These are phyloP conservation scores for Ernsta delagoae DNA, from an alignment of 2,888 invertebrate species.

Conservation along the genomic window DNA sequence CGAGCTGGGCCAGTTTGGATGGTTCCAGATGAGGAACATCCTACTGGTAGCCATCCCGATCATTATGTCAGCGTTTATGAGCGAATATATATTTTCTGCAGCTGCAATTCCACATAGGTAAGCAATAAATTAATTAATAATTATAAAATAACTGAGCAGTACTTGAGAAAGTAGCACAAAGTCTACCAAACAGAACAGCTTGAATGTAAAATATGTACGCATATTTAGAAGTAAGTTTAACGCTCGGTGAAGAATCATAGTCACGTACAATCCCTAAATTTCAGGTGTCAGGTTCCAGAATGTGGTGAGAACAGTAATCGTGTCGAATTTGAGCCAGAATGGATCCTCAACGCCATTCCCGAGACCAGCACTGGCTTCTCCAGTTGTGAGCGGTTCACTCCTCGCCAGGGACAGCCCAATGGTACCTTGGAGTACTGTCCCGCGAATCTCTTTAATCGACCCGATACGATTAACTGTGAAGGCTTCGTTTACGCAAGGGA, in stretches of 20 bases:
- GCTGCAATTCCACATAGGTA: conserved; percentile 89
- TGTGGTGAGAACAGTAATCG: conserved; percentile 70
- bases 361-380: conserved; percentile 56
- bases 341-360: conserved; percentile 77
- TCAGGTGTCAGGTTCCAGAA: conserved; percentile 80
- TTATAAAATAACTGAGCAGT: no score
- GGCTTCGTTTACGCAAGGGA: conserved; percentile 63
- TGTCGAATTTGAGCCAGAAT: conserved; percentile 61
- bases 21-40: conserved; percentile 85
- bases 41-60: conserved; percentile 84
- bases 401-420: conserved; percentile 47
- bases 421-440: conserved; percentile 61
- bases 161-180: background rate
- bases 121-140: no score
- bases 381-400: conserved; percentile 73
- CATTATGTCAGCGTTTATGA: conserved; percentile 85
- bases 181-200: background rate
- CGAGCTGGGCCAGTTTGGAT: conserved; percentile 87
- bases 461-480: conserved; percentile 51
- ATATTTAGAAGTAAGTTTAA: no score
- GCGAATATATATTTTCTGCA: conserved; percentile 89
- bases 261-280: conserved; percentile 84
- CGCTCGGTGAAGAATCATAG: no score
- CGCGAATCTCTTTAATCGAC: conserved; percentile 52
- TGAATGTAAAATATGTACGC: no score